Percentiles rank a stretch among this genome's conserved stretches.
phyloP scores from a whole-genome alignment of 2,797 vertebrate genomes.

The Miichthys miiuy region DNA sequence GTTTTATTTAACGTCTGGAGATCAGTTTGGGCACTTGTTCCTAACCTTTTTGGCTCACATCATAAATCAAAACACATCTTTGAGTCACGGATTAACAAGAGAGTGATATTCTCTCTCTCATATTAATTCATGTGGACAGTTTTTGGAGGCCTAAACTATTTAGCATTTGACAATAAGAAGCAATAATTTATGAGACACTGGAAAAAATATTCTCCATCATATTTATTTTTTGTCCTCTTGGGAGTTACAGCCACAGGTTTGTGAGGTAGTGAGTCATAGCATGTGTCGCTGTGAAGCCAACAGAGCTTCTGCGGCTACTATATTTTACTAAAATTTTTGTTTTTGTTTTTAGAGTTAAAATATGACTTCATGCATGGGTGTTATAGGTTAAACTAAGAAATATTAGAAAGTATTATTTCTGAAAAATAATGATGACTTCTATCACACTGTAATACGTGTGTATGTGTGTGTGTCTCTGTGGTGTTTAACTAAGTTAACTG shows the following conservation, averaged over 20 bases:
- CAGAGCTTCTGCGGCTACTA: background rate
- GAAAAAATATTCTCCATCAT: background rate
- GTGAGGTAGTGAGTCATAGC: background rate
- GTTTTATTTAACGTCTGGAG: background rate
- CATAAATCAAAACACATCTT: too few relatives aligned
- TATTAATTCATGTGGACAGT: too few relatives aligned
- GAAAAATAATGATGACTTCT: background rate
- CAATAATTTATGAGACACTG: background rate
- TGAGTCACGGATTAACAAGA: background rate
- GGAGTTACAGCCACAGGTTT: background rate
- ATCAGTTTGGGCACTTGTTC: background rate
- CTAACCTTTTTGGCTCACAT: background rate
- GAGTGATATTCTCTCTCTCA: background rate
- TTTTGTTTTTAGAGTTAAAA: background rate
- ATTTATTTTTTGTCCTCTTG: background rate
- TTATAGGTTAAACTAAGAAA: background rate
- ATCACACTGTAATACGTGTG: conserved; percentile 9
- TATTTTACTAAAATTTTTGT: too few relatives aligned
- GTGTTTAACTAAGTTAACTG: conserved; percentile 69
- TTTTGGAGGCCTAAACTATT: background rate
- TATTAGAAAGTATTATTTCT: background rate
- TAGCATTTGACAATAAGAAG: background rate
- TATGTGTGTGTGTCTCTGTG: conserved; percentile 25
- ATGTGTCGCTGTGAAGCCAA: background rate
- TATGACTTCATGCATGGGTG: background rate